Conservation (phyloP, 2,888 invertebrate species). For the Tenthredo scrophulariae region DNA sequence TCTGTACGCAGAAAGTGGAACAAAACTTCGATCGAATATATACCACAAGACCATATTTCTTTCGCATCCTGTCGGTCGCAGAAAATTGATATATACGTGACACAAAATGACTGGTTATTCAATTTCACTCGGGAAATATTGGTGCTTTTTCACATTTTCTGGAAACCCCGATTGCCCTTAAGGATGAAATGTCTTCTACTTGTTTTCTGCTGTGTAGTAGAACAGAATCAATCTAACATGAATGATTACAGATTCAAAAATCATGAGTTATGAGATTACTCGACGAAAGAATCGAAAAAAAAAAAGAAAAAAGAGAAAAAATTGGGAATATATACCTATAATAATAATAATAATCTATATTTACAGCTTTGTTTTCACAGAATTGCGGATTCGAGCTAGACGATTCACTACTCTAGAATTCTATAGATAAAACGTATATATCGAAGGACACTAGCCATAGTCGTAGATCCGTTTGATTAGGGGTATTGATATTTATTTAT, state of each 20-base stretch:
- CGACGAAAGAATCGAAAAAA: not conserved
- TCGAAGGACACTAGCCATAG: not conserved
- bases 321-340: not conserved
- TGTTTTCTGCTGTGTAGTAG: not conserved
- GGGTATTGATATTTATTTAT: conserved; percentile 44
- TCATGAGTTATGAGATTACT: not conserved
- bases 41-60: not conserved
- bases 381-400: not conserved
- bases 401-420: conserved; percentile 9
- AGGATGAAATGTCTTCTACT: not conserved
- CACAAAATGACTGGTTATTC: not conserved
- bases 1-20: conserved; percentile 10
- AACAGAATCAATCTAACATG: not conserved
- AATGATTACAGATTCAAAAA: not conserved
- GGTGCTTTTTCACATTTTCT: not conserved
- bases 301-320: not conserved
- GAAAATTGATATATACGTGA: not conserved
- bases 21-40: conserved; percentile 26
- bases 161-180: not conserved
- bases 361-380: conserved; percentile 41
- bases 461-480: conserved; percentile 44
- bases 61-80: conserved; percentile 10
- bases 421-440: conserved; percentile 15
- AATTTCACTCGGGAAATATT: conserved; percentile 2
- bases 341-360: conserved; percentile 12